Conservation (phyloP, 2,113 vertebrate species). For the Neodon shergylaensis region DNA sequence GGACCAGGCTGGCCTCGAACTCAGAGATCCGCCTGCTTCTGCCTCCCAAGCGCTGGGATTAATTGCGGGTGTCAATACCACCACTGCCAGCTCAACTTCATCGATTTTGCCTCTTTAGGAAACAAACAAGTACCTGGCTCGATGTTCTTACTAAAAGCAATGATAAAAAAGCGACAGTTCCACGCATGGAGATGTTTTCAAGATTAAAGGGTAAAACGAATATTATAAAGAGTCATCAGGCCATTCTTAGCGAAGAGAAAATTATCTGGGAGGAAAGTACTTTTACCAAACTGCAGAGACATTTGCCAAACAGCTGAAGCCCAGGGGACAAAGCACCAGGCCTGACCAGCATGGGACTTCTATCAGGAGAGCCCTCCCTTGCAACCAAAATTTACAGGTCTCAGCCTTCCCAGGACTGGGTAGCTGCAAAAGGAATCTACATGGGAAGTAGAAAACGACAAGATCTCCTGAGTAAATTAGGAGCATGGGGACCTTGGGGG, state of each 20-base stretch:
- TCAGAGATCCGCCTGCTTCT: not conserved
- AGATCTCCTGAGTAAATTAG: too few relatives aligned
- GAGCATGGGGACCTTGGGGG: too few relatives aligned
- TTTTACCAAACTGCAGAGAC: not conserved
- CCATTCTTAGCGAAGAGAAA: not conserved
- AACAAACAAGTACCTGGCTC: not conserved
- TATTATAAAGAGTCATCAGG: not conserved
- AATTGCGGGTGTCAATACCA: accelerated
- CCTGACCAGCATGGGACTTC: not conserved
- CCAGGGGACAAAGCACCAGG: not conserved
- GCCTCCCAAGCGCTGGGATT: not conserved
- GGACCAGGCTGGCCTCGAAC: not conserved
- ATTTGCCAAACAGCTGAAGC: not conserved
- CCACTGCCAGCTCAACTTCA: not conserved
- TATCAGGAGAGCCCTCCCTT: not conserved
- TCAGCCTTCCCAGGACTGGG: not conserved
- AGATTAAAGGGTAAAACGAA: not conserved
- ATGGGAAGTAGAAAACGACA: too few relatives aligned
- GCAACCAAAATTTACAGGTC: not conserved
- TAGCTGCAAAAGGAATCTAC: not conserved
- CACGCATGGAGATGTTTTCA: not conserved
- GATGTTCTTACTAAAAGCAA: conserved; percentile 34
- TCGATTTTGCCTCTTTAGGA: not conserved
- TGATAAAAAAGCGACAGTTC: conserved; percentile 6
- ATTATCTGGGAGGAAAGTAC: not conserved